Percentiles rank a stretch among this genome's conserved stretches.
These are phyloP conservation scores for Isichthys henryi DNA, from an alignment of 2,113 vertebrate species.

Conservation along the genomic window DNA sequence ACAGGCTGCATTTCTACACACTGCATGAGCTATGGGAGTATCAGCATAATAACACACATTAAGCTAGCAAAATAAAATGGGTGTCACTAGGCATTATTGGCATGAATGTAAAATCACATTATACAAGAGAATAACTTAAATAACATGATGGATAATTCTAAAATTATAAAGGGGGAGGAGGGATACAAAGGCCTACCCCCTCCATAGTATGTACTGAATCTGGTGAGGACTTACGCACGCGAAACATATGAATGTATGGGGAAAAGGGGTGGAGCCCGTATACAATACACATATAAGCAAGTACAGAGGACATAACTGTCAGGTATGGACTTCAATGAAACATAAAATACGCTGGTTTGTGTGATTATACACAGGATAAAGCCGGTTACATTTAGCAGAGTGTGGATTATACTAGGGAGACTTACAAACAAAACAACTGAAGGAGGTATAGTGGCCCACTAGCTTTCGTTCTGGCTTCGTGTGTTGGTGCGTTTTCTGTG, in stretches of 20 bases:
- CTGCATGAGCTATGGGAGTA: not conserved
- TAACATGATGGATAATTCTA: not conserved
- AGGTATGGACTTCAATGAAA: not conserved
- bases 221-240: not conserved
- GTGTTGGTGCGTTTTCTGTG: not conserved
- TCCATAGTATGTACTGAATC: not conserved
- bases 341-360: not conserved
- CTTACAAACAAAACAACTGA: not conserved
- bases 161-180: not conserved
- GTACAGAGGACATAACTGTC: not conserved
- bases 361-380: not conserved
- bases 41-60: not conserved
- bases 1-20: not conserved
- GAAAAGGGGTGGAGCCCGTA: not conserved
- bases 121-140: not conserved
- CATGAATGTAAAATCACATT: not conserved
- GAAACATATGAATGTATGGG: not conserved
- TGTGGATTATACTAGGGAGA: not conserved
- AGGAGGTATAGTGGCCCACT: not conserved
- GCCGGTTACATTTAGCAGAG: not conserved
- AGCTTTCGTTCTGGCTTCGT: not conserved
- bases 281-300: not conserved
- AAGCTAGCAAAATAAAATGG: not conserved
- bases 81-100: not conserved
- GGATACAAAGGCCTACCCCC: not conserved